Base-by-base conservation (phyloP, 2,797 vertebrate genomes). In the Melanotaenia maccullochi region DNA sequence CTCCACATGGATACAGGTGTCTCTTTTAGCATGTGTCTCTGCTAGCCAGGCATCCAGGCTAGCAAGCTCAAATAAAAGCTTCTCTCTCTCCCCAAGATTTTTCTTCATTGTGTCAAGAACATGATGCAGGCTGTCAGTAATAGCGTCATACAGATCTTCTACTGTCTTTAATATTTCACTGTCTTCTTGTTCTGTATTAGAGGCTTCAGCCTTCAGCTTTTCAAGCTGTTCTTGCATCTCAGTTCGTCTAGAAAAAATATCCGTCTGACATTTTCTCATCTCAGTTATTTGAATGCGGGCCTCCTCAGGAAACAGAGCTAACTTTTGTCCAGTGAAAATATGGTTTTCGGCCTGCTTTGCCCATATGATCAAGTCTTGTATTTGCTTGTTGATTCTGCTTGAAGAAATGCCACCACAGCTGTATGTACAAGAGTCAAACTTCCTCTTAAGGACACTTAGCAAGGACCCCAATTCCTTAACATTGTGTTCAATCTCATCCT, bases 231-330 rank as follows among this genome's bases (percentile, higher is more conserved):
- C 85, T 0, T 85, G 69, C 76, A 97, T 68, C 32, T 83, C 84
- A 44, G 89, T 87, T 38, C 90, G 92, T 76, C 89, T 94, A 16
- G 76, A 92, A 57, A 94, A 82, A 82, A 96, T 80, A 57, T 93
- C 93, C 0, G 88, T 87, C 0, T 94, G 94, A 25, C 90, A 71
- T 75, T 89, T 93, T 73, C 93, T 95, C 83, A 96, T 95, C 65
- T 84, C 90, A 75, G 57, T 82, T 42, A 97, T 95, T 85, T 98
- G 96, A 25, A 90, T 81, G 18, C 88, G 83, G 69, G 96, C 93
- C 78, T 95, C 91, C 20, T 93, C 94, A 0, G 96, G 96, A 57
- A 96, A 95, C 76, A 98, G 94, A 11, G 96, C 89, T 33, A 95
- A 75, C 57, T 87, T 93, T 64, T 90, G 85, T 22, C 78, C 85